Evolutionary conservation across 2,888 invertebrate species (phyloP).

Genomic region (Strigamia maritima): DNA sequence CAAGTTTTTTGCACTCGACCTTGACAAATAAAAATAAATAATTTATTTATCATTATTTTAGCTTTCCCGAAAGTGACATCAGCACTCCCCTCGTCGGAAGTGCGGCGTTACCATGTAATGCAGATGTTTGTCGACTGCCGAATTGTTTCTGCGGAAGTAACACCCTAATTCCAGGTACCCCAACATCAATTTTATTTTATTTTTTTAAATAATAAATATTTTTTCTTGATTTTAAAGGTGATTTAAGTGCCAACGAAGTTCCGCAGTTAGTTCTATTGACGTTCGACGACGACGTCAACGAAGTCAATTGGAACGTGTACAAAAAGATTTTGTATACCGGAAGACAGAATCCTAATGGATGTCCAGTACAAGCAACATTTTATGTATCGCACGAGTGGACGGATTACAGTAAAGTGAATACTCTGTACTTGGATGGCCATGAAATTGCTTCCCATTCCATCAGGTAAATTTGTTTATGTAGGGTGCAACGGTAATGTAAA

Average conservation of each 20-base stretch:
- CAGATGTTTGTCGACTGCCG: slow-evolving; percentile 81
- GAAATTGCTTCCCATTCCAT: slow-evolving; percentile 98
- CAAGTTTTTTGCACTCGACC: slow-evolving; percentile 8
- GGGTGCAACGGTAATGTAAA: not conserved
- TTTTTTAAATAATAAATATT: not conserved
- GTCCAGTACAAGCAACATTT: slow-evolving; percentile 86
- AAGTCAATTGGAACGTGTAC: slow-evolving; percentile 88
- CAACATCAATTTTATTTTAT: no score
- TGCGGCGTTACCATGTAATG: slow-evolving; percentile 65
- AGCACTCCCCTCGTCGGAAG: not conserved
- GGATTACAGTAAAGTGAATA: slow-evolving; percentile 95
- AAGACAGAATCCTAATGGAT: slow-evolving; percentile 85
- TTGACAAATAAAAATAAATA: not conserved
- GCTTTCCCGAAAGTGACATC: not conserved
- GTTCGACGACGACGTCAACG: slow-evolving; percentile 92
- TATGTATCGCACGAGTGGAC: slow-evolving; percentile 99
- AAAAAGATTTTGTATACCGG: slow-evolving; percentile 84
- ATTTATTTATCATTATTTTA: not conserved
- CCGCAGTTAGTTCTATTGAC: slow-evolving; percentile 89
- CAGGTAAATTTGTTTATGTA: slow-evolving; percentile 47
- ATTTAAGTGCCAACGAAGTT: slow-evolving; percentile 73
- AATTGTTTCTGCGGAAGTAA: slow-evolving; percentile 89
- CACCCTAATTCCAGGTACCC: slow-evolving; percentile 75
- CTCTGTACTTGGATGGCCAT: slow-evolving; percentile 89
- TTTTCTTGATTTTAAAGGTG: slow-evolving; percentile 58